Evolutionary conservation across 2,113 vertebrate species (phyloP), one percentile per base, ranked within the genome.

Genomic region (Ictalurus furcatus): DNA sequence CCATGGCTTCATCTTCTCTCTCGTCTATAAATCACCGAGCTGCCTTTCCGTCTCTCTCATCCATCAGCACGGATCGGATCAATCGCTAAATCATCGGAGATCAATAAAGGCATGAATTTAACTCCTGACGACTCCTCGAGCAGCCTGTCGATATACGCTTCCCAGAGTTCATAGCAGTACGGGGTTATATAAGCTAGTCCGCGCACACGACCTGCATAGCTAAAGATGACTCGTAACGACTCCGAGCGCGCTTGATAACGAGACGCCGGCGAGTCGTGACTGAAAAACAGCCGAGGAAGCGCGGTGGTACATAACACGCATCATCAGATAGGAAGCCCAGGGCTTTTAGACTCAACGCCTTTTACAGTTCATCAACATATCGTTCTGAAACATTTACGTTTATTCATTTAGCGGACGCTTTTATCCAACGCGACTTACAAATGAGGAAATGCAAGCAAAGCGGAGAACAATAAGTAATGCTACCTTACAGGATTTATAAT

Each of bases 31-130:
- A 90, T 91, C 89, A 83, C 88, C 23, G 59, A 25, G 69, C 80
- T 88, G 84, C 54, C 79, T 80, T 54, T 54, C 80, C 74, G 48
- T 56, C 87, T 88, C 78, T 89, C 91, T 89, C 89, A 92, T 95
- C 92, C 91, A 94, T 95, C 94, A 94, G 19, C 86, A 87, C 89
- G 34, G 78, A 92, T 78, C 81, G 87, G 74, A 92, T 94, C 90
- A 91, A 92, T 93, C 17, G 0, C 76, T 88, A 89, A 92, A 93
- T 92, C 91, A 90, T 76, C 84, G 37, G 80, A 0, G 87, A 93
- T 95, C 94, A 92, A 95, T 96, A 94, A 74, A 44, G 61, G 92
- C 92, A 91, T 81, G 88, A 91, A 92, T 94, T 94, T 91, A 93
- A 91, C 92, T 87, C 92, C 88, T 8, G 90, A 78, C 84, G 85